Evolutionary conservation across 2,797 vertebrate species (phyloP), one percentile per base, ranked within the genome.

Genomic region (Mus minutoides): DNA sequence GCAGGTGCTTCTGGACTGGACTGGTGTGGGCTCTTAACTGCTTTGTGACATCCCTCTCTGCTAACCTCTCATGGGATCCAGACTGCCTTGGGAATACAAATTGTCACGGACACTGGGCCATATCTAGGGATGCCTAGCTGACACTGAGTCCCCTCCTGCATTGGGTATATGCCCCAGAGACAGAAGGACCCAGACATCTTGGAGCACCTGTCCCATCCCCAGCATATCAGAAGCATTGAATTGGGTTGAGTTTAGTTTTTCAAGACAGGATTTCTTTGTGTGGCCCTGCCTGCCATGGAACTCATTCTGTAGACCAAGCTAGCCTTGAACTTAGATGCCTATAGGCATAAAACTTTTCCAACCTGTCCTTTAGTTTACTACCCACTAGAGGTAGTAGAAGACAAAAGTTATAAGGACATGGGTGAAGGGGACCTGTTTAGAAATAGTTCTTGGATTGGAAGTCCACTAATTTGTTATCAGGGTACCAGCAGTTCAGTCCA

Each of bases 1-100:
- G 40, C 10, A 1, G 3, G 17, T 7, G 40, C 9, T 14, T 22
- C 60, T n/a, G 26, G 5, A 6, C 37, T 21, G 2, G 4, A 43
- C 17, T 60, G 4, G 37, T 31, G 80, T 26, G 9, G 26, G 56
- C 16, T 11, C 10, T 84, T 84, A 9, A 43, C 37, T 43, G 22
- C 73, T 40, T 12, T 22, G 19, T 29, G 79, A 29, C 10, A 21
- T 1, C 17, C 29, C 7, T 78, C 75, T 34, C 49, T 54, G 31
- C 77, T 40, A 56, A 17, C 37, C n/a, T 40, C n/a, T 40, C 22
- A 22, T 82, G 31, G 62, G 31, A 4, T 86, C 19, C 12, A 80
- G 43, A 0, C 83, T 14, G 19, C 40, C 31, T 37, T 52, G 52
- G n/a, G 16, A 29, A 40, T 7, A 16, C 31, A 37, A 69, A 16